Percentiles rank a stretch among this genome's conserved stretches.
These are phyloP conservation scores for Cryptus armator DNA, from an alignment of 2,888 invertebrate species.

Conservation along the genomic window DNA sequence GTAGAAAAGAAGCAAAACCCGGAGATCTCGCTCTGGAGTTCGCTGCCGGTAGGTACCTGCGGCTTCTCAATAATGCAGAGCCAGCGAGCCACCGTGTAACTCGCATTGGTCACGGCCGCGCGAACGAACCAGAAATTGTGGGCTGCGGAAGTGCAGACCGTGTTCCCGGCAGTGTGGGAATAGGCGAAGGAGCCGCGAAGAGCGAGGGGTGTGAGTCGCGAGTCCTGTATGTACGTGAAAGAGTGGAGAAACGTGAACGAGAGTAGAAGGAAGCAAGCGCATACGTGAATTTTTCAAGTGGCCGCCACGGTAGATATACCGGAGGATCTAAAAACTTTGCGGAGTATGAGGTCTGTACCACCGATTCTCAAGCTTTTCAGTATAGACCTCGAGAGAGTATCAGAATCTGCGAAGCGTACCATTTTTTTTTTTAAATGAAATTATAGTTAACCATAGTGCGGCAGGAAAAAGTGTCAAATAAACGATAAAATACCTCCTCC, in stretches of 20 bases:
- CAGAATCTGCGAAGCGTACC: conserved; percentile 8
- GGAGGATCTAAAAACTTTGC: conserved; percentile 27
- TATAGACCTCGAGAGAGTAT: conserved; percentile 14
- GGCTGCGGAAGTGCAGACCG: conserved; percentile 41
- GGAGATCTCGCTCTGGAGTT: not conserved
- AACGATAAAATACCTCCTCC: conserved; percentile 5
- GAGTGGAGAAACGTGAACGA: conserved; percentile 38
- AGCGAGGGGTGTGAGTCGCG: not conserved
- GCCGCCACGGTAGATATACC: conserved; percentile 33
- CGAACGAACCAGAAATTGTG: conserved; percentile 45
- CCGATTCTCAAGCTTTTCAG: not conserved
- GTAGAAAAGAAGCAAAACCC: conserved; percentile 12
- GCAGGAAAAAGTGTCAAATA: conserved; percentile 5
- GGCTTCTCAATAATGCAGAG: conserved; percentile 60
- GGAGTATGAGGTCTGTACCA: not conserved
- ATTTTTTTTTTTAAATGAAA: not conserved
- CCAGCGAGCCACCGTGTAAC: conserved; percentile 56
- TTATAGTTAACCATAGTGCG: not conserved
- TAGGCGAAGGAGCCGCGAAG: conserved; percentile 23
- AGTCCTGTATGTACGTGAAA: conserved; percentile 50
- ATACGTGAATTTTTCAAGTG: conserved; percentile 67
- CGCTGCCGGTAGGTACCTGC: conserved; percentile 13
- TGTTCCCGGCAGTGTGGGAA: conserved; percentile 28
- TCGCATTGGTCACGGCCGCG: conserved; percentile 57
- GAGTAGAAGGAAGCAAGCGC: conserved; percentile 41